These are phyloP conservation scores for Sebastiscus tertius DNA, from an alignment of 2,797 vertebrate species.

Conservation along the genomic window DNA sequence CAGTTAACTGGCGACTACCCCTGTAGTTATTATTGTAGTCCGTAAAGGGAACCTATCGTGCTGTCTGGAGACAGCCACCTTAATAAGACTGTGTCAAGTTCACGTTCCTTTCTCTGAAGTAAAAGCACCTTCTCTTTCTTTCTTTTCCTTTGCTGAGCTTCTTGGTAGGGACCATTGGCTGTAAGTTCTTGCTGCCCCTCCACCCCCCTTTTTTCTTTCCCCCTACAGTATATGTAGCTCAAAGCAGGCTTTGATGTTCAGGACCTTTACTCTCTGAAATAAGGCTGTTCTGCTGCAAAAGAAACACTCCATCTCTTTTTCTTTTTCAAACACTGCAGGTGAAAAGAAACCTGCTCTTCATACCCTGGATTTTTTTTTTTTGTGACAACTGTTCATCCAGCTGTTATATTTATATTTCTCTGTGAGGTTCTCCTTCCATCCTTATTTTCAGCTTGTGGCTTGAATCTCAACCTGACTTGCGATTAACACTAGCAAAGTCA, in stretches of 20 bases:
- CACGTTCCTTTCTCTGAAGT: conserved; percentile 35
- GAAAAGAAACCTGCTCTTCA: conserved; percentile 22
- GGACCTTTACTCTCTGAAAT: conserved; percentile 47
- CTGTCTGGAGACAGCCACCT: conserved; percentile 52
- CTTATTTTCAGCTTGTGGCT: not conserved
- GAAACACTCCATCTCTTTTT: conserved; percentile 13
- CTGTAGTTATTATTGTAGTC: conserved; percentile 62
- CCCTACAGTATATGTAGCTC: conserved; percentile 28
- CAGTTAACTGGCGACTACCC: conserved; percentile 62
- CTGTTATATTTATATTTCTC: conserved; percentile 1
- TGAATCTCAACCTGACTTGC: not conserved
- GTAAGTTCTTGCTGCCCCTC: conserved; percentile 22
- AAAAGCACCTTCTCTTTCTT: conserved; percentile 19
- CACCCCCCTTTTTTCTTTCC: conserved; percentile 1
- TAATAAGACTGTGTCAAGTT: conserved; percentile 59
- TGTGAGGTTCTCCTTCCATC: not conserved
- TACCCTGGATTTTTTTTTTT: not conserved
- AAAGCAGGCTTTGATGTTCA: conserved; percentile 65
- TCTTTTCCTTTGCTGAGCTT: conserved; percentile 13
- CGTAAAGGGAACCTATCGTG: conserved; percentile 42
- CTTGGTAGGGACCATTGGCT: conserved; percentile 14
- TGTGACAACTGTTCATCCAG: conserved; percentile 10
- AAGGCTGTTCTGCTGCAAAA: conserved; percentile 36
- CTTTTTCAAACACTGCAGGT: conserved; percentile 6
- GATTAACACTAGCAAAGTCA: not conserved